These are phyloP conservation scores for Pampus argenteus DNA, from an alignment of 2,797 vertebrate species.

Conservation along the genomic window DNA sequence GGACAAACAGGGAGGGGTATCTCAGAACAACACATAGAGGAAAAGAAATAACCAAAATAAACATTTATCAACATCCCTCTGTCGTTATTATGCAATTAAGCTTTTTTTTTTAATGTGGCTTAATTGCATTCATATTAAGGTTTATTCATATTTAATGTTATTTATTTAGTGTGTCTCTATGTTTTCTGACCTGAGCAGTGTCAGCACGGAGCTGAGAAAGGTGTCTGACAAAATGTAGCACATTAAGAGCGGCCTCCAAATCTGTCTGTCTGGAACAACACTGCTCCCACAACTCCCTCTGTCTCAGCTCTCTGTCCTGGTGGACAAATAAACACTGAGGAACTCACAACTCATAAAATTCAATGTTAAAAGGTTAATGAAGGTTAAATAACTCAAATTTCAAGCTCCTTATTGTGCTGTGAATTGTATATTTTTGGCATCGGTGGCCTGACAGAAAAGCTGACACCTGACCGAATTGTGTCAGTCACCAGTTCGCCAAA, in stretches of 20 bases:
- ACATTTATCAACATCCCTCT: background rate
- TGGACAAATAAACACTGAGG: conserved; percentile 12
- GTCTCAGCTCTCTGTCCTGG: conserved; percentile 71
- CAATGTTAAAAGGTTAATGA: no score
- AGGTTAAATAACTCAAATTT: conserved; percentile 9
- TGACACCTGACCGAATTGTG: background rate
- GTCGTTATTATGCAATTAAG: background rate
- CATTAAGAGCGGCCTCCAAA: conserved; percentile 81
- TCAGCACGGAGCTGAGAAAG: conserved; percentile 78
- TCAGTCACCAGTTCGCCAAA: conserved; percentile 5
- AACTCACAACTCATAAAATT: background rate
- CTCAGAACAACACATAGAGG: background rate
- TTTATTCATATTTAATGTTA: conserved; percentile 5
- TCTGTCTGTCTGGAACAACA: conserved; percentile 77
- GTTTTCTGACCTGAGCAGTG: conserved; percentile 85
- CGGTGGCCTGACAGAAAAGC: background rate
- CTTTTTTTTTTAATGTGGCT: no score
- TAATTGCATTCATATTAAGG: background rate
- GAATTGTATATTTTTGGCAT: conserved; percentile 13
- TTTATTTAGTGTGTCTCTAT: conserved; percentile 1
- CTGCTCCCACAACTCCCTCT: conserved; percentile 81
- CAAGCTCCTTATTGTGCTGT: background rate
- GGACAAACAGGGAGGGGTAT: conserved; percentile 19
- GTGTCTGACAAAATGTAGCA: conserved; percentile 81
- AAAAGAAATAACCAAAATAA: background rate